Percentiles rank a stretch among this genome's conserved stretches.
Conservation (phyloP, 1,140 invertebrate genomes). For the Wasmannia auropunctata region DNA sequence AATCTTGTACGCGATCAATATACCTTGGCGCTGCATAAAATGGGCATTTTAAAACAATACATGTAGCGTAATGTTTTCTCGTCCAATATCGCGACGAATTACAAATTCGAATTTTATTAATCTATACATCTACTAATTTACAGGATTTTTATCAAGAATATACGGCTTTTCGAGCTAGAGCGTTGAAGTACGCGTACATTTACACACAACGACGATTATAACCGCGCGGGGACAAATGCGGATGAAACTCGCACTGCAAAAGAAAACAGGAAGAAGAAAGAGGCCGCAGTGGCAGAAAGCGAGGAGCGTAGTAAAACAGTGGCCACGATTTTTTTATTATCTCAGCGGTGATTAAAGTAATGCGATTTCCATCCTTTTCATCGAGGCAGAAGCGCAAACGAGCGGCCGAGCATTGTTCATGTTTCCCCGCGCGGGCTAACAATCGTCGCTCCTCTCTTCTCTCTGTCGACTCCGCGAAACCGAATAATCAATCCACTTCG, state of each 20-base stretch:
- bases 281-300: neutral
- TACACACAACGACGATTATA: slow-evolving; percentile 8
- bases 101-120: neutral
- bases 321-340: slow-evolving; percentile 56
- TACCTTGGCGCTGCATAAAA: neutral
- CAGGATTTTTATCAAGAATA: neutral
- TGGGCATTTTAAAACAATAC: neutral
- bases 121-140: neutral
- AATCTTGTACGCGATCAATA: slow-evolving; percentile 26
- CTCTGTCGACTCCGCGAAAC: slow-evolving; percentile 55
- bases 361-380: slow-evolving; percentile 58
- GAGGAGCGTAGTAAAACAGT: slow-evolving; percentile 42
- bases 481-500: slow-evolving; percentile 74
- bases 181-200: neutral
- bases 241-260: neutral
- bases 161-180: neutral
- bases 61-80: neutral
- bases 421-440: neutral
- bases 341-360: slow-evolving; percentile 52
- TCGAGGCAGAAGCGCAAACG: slow-evolving; percentile 46
- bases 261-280: neutral
- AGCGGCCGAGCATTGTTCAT: slow-evolving; percentile 46
- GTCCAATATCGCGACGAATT: neutral
- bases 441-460: slow-evolving; percentile 52
- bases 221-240: neutral